Conservation (phyloP, 2,797 vertebrate genomes). For the Liasis olivaceus region DNA sequence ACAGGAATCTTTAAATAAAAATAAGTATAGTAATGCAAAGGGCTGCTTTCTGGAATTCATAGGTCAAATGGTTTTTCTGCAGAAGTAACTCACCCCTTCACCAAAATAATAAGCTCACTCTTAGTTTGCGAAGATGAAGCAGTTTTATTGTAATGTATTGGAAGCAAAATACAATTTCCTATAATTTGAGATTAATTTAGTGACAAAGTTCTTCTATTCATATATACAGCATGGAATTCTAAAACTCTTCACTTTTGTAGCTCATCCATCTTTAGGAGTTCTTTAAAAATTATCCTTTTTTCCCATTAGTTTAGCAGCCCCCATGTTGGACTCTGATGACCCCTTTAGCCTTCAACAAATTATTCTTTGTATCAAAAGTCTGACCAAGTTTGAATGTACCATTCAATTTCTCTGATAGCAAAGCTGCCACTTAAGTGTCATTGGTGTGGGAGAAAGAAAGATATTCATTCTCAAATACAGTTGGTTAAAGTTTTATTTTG, state of each 20-base stretch:
- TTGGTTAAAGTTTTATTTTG: neutral
- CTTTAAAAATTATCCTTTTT: neutral
- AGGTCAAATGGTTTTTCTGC: neutral
- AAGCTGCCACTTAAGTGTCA: neutral
- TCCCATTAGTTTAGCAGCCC: neutral
- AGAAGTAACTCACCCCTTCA: neutral
- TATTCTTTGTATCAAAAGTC: neutral
- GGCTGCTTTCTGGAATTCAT: neutral
- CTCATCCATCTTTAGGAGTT: neutral
- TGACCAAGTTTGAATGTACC: neutral
- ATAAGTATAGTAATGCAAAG: neutral
- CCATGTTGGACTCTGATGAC: neutral
- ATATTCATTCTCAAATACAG: neutral
- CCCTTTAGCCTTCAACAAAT: neutral
- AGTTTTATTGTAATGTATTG: conserved; percentile 12
- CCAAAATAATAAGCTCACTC: neutral
- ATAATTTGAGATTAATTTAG: neutral
- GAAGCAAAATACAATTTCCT: conserved; percentile 4
- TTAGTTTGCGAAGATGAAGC: neutral
- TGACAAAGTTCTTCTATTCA: neutral
- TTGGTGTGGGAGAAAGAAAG: neutral
- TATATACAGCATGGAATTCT: neutral
- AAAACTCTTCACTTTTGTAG: neutral
- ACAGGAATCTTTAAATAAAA: neutral
- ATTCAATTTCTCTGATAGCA: neutral